Base-by-base conservation (phyloP, 2,888 invertebrate species). In the Oxyscelio sp. region DNA sequence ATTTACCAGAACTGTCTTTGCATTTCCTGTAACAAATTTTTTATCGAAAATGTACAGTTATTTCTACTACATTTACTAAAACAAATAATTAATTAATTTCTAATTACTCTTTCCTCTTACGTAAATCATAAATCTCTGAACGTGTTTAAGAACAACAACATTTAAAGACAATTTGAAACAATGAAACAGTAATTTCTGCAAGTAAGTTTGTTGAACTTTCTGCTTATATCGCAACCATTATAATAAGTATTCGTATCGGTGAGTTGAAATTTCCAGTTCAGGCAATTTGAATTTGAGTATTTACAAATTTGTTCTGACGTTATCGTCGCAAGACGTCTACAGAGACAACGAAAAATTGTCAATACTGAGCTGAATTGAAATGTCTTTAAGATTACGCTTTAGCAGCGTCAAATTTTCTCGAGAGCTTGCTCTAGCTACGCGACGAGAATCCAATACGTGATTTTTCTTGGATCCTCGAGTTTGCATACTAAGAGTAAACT, bases 361-460 rank as follows among this genome's bases (percentile, higher is more conserved):
- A 78, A 83, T 83, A 83, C 83, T 61, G 61, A 31, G 40, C 66
- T 66, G 77, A 73, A 83, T 83, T 77, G 83, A 83, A 83, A 83
- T 83, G 82, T 82, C 82, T 77, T 82, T 82, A 82, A 82, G 82
- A 77, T 82, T 77, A 82, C 77, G 73, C 73, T 80, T 80, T 80
- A 80, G 80, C 80, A 56, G 77, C 82, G 82, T 71, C 75, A 65
- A 77, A 82, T 82, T 82, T 82, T 77, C 82, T 82, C 82, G 58
- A 71, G 71, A 63, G 61, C 75, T 61, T 59, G 74, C 66, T 68
- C 59, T 34, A 54, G 63, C 48, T 79, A 81, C 81, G 81, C 81
- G 81, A 75, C 68, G 73, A 75, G 82, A 82, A 82, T 82, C 61
- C 74, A 75, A 75, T 75, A 68, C 82, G 75, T 70, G 82, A 82